A percentile compares a stretch with the other conserved stretches of the same genome.
phyloP scores from a whole-genome alignment of 1,140 invertebrate species.

The Temnothorax longispinosus region DNA sequence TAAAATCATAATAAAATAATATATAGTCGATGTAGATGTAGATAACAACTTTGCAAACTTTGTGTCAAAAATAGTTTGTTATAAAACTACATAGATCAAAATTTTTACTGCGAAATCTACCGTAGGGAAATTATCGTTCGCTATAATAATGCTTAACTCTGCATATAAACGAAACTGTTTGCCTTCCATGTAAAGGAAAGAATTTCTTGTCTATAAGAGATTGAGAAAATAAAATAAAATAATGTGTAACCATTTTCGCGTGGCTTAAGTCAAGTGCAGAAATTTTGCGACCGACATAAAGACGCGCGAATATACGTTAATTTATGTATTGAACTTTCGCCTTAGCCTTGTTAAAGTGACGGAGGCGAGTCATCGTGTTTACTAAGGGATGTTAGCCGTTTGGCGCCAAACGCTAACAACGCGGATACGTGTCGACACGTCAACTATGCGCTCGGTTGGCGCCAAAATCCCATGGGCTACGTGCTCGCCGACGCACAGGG shows the following conservation, averaged over 20 bases:
- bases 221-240: background rate
- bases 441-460: conserved; percentile 6
- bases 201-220: background rate
- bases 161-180: background rate
- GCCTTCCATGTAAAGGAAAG: background rate
- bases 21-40: background rate
- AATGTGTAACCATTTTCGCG: background rate
- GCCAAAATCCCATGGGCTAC: conserved; percentile 4
- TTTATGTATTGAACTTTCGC: conserved; percentile 8
- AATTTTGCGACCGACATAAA: background rate
- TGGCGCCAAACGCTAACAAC: conserved; percentile 33
- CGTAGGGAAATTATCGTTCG: background rate
- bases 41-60: background rate
- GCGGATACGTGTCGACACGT: conserved; percentile 25
- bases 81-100: background rate
- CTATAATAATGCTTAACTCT: background rate
- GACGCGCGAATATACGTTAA: background rate
- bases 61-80: background rate
- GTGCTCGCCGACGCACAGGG: background rate
- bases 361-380: background rate
- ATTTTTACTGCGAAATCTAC: conserved; percentile 1
- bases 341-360: background rate
- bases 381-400: conserved; percentile 6
- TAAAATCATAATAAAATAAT: background rate
- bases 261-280: background rate